A percentile compares a stretch with the other conserved stretches of the same genome.
These are phyloP conservation scores for Diglossa cyanea DNA, from an alignment of 2,797 vertebrate species.

Conservation along the genomic window DNA sequence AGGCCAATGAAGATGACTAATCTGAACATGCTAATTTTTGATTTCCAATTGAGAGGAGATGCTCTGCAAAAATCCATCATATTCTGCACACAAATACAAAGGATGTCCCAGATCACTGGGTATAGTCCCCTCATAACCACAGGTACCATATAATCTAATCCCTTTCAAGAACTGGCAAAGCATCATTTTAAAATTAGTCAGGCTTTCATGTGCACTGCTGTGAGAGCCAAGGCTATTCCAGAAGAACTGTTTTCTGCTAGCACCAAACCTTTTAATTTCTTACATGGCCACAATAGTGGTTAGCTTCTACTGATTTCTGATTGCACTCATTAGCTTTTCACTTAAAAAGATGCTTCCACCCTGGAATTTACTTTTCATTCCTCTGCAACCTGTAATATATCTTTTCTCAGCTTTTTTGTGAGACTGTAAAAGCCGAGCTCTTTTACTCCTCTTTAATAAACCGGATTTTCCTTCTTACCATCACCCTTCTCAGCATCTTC, in stretches of 20 bases:
- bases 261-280: not conserved
- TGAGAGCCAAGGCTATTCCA: not conserved
- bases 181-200: not conserved
- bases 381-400: not conserved
- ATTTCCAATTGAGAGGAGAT: not conserved
- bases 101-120: not conserved
- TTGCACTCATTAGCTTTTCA: not conserved
- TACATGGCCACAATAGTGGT: not conserved
- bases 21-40: not conserved
- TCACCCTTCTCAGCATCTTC: not conserved
- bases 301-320: not conserved
- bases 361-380: not conserved
- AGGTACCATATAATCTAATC: not conserved
- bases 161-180: not conserved
- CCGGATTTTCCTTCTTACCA: not conserved
- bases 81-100: not conserved
- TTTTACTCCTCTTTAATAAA: not conserved
- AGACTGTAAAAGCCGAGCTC: not conserved
- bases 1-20: not conserved
- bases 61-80: not conserved
- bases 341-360: not conserved
- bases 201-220: not conserved
- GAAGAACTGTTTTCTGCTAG: not conserved
- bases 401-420: not conserved
- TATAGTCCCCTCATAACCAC: not conserved